phyloP scores from a whole-genome alignment of 2,113 vertebrate genomes.

The Amia ocellicauda region DNA sequence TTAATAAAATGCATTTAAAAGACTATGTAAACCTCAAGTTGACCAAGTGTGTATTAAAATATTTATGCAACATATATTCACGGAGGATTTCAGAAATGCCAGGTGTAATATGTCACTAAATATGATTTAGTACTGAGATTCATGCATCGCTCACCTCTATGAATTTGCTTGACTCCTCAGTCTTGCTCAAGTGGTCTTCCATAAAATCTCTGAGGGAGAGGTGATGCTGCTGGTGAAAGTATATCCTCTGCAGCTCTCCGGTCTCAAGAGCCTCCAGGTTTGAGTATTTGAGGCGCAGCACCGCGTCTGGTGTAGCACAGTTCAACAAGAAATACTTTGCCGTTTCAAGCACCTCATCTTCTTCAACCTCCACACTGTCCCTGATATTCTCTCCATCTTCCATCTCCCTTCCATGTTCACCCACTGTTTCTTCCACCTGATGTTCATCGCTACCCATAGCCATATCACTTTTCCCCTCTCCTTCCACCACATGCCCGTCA shows the following conservation, averaged over 20 bases:
- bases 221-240: conserved; percentile 61
- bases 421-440: not conserved
- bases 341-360: conserved; percentile 47
- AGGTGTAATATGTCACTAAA: too few relatives aligned
- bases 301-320: conserved; percentile 64
- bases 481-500: conserved; percentile 18
- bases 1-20: too few relatives aligned
- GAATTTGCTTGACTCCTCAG: conserved; percentile 41
- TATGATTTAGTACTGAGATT: too few relatives aligned
- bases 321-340: conserved; percentile 63
- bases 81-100: too few relatives aligned
- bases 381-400: conserved; percentile 2
- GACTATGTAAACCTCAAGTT: too few relatives aligned
- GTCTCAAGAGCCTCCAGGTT: conserved; percentile 50
- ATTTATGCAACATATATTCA: too few relatives aligned
- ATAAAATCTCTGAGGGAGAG: conserved; percentile 57
- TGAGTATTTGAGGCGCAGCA: conserved; percentile 59
- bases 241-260: conserved; percentile 46
- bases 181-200: conserved; percentile 33
- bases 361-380: conserved; percentile 27
- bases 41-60: too few relatives aligned
- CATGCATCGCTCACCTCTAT: conserved; percentile 56
- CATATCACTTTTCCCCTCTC: conserved; percentile 17
- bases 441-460: conserved; percentile 11
- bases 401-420: conserved; percentile 23